Base-by-base conservation (phyloP, 2,888 invertebrate genomes). In the Chrysina gloriosa region DNA sequence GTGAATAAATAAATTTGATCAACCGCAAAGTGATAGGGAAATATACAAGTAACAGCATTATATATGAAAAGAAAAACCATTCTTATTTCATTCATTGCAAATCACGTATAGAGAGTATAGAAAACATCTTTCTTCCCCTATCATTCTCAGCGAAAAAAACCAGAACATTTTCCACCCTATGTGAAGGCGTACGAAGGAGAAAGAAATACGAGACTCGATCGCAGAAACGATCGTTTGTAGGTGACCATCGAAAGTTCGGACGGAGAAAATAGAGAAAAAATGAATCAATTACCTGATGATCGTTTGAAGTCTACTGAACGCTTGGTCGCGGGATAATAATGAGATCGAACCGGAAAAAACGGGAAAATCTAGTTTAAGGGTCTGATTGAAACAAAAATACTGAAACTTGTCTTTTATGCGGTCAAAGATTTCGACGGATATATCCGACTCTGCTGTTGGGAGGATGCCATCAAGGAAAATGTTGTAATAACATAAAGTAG, bases 211-310 rank as follows among this genome's bases (percentile, higher is more conserved):
- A 45, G 45, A 45, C 9, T 1, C 23, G 21, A 6, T 45, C 21
- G 45, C 9, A 45, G 19, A 7, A 19, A 21, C 5, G 45, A 7
- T 16, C 42, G 19, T 16, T 19, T 45, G 3, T 21, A 16, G 45
- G 21, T 21, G 45, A 45, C 19, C 14, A 21, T n/a, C n/a, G n/a
- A n/a, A n/a, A n/a, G n/a, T n/a, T n/a, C n/a, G n/a, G n/a, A 47
- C 14, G 25, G 25, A 39, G 42, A 54, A 58, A 58, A 16, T 42
- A 9, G 25, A 11, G n/a, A 29, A 61, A 61, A 42, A 42, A 42
- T 42, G 42, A 61, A 45, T 61, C 58, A 61, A 58, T 61, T 61
- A 61, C 27, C 16, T 61, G 58, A 42, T 42, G 58, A 39, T 42
- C 42, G 58, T 29, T 39, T 27, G 42, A 27, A 61, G 58, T 27